Conservation (phyloP, 2,797 vertebrate species). For the Bothrops alternatus region DNA sequence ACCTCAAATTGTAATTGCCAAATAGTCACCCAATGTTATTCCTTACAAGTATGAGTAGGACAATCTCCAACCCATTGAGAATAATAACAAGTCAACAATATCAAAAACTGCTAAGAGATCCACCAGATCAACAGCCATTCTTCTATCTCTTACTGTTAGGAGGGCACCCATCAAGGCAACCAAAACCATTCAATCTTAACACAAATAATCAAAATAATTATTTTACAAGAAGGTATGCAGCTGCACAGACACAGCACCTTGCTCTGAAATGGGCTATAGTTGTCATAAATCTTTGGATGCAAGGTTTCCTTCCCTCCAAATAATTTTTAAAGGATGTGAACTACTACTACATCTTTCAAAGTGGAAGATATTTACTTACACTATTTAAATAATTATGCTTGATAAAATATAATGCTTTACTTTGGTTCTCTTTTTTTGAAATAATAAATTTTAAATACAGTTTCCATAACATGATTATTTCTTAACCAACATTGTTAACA, state of each 20-base stretch:
- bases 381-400: background rate
- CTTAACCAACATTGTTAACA: background rate
- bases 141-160: background rate
- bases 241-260: background rate
- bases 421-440: background rate
- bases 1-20: background rate
- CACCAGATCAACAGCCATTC: background rate
- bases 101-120: background rate
- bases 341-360: background rate
- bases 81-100: background rate
- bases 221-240: background rate
- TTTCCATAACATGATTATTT: background rate
- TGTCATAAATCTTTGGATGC: background rate
- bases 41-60: background rate
- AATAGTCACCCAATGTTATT: background rate
- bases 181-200: background rate
- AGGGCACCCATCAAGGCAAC: background rate
- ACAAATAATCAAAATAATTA: background rate
- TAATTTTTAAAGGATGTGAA: background rate
- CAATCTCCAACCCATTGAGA: background rate
- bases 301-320: background rate
- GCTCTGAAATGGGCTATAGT: background rate
- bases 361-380: background rate
- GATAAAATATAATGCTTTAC: background rate
- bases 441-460: background rate